Conservation (phyloP, 2,797 vertebrate genomes). For the Mallotus villosus region DNA sequence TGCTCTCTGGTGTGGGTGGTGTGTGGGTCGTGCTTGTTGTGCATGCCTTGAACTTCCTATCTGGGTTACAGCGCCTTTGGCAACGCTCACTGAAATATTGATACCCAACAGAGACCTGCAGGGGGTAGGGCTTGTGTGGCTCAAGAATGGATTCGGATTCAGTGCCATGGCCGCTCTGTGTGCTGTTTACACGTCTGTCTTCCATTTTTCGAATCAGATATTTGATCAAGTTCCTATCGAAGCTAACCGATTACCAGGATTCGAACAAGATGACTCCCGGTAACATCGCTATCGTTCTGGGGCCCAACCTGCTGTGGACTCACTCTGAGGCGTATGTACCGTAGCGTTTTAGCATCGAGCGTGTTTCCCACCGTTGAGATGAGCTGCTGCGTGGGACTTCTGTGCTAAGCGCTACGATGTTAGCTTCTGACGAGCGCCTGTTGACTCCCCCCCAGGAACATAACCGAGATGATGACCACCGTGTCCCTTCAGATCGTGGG, state of each 20-base stretch:
- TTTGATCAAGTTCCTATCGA: constrained; percentile 94
- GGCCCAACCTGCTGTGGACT: constrained; percentile 95
- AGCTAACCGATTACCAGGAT: constrained; percentile 93
- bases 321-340: constrained; percentile 87
- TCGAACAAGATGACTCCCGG: constrained; percentile 96
- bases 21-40: not conserved
- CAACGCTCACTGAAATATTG: constrained; percentile 30
- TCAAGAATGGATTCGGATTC: not conserved
- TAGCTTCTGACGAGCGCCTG: not conserved
- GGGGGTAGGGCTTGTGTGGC: constrained; percentile 14
- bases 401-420: not conserved
- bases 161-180: not conserved
- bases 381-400: not conserved
- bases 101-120: constrained; percentile 15
- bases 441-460: constrained; percentile 77
- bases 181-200: not conserved
- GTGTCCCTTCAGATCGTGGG: constrained; percentile 95
- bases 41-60: constrained; percentile 2
- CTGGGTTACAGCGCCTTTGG: constrained; percentile 18
- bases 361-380: not conserved
- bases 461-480: constrained; percentile 99
- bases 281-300: constrained; percentile 96
- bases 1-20: not conserved
- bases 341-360: not conserved
- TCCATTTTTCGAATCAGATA: constrained; percentile 76